Evolutionary conservation across 2,113 vertebrate genomes (phyloP).

Genomic region (Phalacrocorax carbo): DNA sequence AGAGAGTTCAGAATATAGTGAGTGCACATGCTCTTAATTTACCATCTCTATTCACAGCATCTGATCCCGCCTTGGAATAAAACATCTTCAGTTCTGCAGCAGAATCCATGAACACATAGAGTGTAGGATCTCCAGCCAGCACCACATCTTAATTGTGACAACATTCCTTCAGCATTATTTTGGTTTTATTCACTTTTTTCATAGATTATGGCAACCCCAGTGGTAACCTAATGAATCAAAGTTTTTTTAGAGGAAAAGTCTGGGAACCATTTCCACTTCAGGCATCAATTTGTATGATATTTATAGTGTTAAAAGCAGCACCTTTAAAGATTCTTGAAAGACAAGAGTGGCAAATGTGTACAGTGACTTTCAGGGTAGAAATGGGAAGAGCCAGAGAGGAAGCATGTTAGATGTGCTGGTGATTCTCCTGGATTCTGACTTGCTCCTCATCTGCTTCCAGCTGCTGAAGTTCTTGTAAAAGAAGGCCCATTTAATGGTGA

Average conservation of each 20-base stretch:
- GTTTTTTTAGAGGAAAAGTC: background rate
- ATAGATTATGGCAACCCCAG: background rate
- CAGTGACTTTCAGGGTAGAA: background rate
- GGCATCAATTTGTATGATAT: background rate
- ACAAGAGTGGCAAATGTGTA: background rate
- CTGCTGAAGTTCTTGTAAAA: constrained; percentile 7
- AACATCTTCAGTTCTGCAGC: background rate
- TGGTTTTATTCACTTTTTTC: background rate
- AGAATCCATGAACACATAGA: accelerated
- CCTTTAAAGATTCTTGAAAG: background rate
- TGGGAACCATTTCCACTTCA: background rate
- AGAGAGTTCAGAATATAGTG: no score
- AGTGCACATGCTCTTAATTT: accelerated
- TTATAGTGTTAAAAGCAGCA: background rate
- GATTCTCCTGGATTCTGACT: background rate
- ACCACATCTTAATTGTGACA: background rate
- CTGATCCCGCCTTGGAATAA: background rate
- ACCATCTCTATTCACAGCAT: background rate
- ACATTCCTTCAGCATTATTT: accelerated
- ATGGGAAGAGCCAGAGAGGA: background rate
- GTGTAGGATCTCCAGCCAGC: background rate
- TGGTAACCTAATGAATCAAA: background rate
- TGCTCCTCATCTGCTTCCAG: background rate
- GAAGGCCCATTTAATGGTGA: constrained; percentile 47
- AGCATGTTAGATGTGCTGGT: background rate